These are phyloP conservation scores for Formica aserva DNA, from an alignment of 2,888 invertebrate species.

Conservation along the genomic window DNA sequence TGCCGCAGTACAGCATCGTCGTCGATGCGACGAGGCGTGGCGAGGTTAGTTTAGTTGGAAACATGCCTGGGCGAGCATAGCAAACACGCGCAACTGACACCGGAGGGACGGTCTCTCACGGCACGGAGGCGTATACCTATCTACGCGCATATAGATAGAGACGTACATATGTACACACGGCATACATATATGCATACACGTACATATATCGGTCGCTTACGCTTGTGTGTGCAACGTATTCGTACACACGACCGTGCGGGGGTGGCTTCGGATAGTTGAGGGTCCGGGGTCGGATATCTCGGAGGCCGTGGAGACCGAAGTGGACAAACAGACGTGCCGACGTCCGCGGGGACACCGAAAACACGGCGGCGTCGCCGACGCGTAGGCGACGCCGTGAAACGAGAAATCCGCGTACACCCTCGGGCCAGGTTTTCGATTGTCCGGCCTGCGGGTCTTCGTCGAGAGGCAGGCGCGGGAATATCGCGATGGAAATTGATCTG, in stretches of 20 bases:
- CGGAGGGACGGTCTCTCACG: constrained; percentile 77
- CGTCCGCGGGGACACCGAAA: constrained; percentile 81
- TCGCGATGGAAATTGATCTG: constrained; percentile 75
- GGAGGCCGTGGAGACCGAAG: constrained; percentile 79
- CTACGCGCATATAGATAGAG: constrained; percentile 46
- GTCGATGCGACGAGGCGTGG: constrained; percentile 83
- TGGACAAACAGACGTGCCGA: constrained; percentile 84
- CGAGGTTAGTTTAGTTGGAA: constrained; percentile 84
- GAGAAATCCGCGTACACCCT: constrained; percentile 75
- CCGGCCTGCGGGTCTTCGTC: constrained; percentile 67
- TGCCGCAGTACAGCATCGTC: constrained; percentile 70
- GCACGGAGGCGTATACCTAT: constrained; percentile 67
- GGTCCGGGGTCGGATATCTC: constrained; percentile 74
- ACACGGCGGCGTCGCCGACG: constrained; percentile 75
- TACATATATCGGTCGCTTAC: not conserved
- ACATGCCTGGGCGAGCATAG: constrained; percentile 83
- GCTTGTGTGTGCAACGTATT: not conserved
- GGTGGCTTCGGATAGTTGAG: not conserved
- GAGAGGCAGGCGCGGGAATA: constrained; percentile 53
- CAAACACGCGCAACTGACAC: constrained; percentile 85
- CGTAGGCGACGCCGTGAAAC: constrained; percentile 72
- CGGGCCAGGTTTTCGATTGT: constrained; percentile 75
- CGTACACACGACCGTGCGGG: not conserved
- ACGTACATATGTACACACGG: constrained; percentile 37
- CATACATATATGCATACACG: constrained; percentile 33